Percentiles rank a stretch among this genome's conserved stretches.
Evolutionary conservation across 1,140 invertebrate genomes (phyloP).

Genomic region (Campoletis sonorensis): DNA sequence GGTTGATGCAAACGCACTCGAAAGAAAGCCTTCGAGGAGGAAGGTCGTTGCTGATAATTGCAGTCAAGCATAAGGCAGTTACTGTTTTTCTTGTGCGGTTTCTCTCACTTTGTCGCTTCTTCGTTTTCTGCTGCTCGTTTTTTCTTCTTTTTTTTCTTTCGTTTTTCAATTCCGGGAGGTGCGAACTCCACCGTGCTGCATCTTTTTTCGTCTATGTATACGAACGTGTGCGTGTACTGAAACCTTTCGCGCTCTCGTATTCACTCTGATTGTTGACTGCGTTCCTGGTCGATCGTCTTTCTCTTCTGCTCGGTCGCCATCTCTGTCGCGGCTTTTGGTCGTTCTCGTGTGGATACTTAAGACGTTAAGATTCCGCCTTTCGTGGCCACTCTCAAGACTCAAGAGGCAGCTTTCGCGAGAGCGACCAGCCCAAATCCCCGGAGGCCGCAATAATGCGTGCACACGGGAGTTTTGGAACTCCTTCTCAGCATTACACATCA

Average conservation of each 20-base stretch:
- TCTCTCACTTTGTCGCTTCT: neutral
- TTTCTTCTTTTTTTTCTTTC: neutral
- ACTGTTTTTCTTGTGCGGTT: slow-evolving; percentile 27
- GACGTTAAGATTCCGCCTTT: slow-evolving; percentile 46
- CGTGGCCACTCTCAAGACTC: slow-evolving; percentile 27
- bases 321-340: neutral
- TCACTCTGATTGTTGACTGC: slow-evolving; percentile 15
- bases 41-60: slow-evolving; percentile 28
- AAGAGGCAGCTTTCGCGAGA: slow-evolving; percentile 2
- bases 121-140: neutral
- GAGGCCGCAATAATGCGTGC: slow-evolving; percentile 7
- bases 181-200: slow-evolving; percentile 7
- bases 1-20: slow-evolving; percentile 11
- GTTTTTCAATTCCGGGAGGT: slow-evolving; percentile 33
- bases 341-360: slow-evolving; percentile 12
- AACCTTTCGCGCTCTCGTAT: neutral
- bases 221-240: neutral
- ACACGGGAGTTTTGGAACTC: neutral
- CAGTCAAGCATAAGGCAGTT: slow-evolving; percentile 35
- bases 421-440: slow-evolving; percentile 13
- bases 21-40: neutral
- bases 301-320: neutral
- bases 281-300: neutral
- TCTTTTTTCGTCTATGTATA: neutral
- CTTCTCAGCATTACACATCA: neutral